Conservation (phyloP, 2,888 invertebrate species). For the Cheilosia scutellata region DNA sequence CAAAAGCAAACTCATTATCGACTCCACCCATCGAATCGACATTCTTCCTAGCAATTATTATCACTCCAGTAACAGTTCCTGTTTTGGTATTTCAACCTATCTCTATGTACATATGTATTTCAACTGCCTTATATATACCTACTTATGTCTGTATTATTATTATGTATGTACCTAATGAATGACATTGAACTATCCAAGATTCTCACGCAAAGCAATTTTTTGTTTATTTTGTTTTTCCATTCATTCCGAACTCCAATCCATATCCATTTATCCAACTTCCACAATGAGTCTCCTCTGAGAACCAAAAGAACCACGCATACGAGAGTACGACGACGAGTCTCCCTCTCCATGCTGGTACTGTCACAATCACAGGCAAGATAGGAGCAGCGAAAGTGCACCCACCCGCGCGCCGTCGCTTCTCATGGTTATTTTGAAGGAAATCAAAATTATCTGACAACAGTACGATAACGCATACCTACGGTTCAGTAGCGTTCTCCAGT, state of each 20-base stretch:
- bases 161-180: background rate
- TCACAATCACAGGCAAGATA: background rate
- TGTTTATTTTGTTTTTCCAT: background rate
- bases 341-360: background rate
- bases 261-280: too few species aligned
- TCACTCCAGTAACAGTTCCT: background rate
- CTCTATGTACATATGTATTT: too few species aligned
- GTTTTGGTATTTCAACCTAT: background rate
- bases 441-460: constrained; percentile 16
- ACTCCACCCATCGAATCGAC: background rate
- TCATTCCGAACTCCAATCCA: background rate
- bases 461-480: background rate
- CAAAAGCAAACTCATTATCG: background rate
- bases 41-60: background rate
- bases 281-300: too few species aligned
- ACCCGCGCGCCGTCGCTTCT: background rate
- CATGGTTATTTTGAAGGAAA: constrained; percentile 1
- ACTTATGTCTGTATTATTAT: too few species aligned
- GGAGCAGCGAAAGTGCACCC: background rate
- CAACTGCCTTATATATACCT: background rate
- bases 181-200: constrained; percentile 8
- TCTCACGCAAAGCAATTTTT: background rate
- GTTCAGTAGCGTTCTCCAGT: constrained; percentile 7
- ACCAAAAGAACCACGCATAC: too few species aligned
- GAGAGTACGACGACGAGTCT: background rate